phyloP scores from a whole-genome alignment of 2,888 invertebrate species.

The Drosophila greeni region DNA sequence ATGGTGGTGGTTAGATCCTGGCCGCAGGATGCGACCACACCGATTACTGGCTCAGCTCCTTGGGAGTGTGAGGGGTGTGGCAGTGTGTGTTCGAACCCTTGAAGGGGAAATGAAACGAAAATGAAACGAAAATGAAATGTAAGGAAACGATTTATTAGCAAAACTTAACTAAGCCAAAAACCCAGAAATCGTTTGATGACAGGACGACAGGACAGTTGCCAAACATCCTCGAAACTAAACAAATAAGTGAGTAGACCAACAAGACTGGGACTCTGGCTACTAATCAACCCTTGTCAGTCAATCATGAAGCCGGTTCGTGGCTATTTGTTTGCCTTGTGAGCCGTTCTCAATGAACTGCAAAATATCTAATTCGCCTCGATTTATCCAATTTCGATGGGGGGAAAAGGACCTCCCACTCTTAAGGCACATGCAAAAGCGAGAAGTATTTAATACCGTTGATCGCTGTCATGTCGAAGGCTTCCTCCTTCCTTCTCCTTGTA shows the following conservation, averaged over 20 bases:
- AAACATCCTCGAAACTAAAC: constrained; percentile 32
- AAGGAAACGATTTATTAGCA: constrained; percentile 33
- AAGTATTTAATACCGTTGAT: constrained; percentile 51
- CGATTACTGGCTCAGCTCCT: background rate
- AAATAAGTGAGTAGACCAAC: constrained; percentile 7
- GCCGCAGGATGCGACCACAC: constrained; percentile 6
- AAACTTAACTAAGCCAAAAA: constrained; percentile 40
- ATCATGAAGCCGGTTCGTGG: constrained; percentile 20
- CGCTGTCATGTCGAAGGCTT: constrained; percentile 50
- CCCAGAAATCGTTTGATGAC: constrained; percentile 27
- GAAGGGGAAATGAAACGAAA: constrained; percentile 19
- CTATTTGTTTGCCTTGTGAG: constrained; percentile 8
- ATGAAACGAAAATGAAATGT: background rate
- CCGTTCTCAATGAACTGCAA: constrained; percentile 50
- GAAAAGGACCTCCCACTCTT: background rate
- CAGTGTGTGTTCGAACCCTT: background rate
- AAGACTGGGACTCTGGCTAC: constrained; percentile 1
- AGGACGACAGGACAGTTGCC: constrained; percentile 35
- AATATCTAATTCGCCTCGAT: constrained; percentile 47
- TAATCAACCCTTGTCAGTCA: constrained; percentile 60
- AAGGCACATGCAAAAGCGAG: constrained; percentile 13
- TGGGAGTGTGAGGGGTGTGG: background rate
- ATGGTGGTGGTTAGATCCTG: constrained; percentile 1
- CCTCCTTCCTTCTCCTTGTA: background rate
- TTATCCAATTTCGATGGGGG: constrained; percentile 20